phyloP scores from a whole-genome alignment of 2,888 invertebrate genomes.

The Meliscaeva auricollis region DNA sequence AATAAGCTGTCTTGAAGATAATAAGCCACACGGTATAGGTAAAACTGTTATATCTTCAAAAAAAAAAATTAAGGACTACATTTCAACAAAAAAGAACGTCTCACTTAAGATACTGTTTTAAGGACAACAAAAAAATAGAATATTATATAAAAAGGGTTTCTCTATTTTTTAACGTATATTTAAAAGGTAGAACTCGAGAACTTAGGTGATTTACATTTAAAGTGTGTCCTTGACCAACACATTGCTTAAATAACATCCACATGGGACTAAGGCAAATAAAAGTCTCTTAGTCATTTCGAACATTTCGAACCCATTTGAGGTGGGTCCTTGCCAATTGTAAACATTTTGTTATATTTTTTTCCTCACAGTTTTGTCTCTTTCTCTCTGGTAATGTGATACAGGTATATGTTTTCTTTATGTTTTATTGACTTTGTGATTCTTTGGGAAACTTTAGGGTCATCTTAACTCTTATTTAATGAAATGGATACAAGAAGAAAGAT shows the following conservation, averaged over 20 bases:
- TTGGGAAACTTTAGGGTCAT: not conserved
- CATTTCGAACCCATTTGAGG: slow-evolving; percentile 9
- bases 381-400: slow-evolving; percentile 26
- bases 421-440: slow-evolving; percentile 55
- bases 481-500: not conserved
- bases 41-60: slow-evolving; percentile 29
- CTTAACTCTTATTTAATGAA: not conserved
- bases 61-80: too few relatives aligned
- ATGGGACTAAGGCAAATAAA: slow-evolving; percentile 47
- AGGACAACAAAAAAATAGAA: not conserved
- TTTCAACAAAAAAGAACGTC: not conserved
- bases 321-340: slow-evolving; percentile 23
- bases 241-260: slow-evolving; percentile 27
- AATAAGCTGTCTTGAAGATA: slow-evolving; percentile 35
- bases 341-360: slow-evolving; percentile 15
- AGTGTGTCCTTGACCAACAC: slow-evolving; percentile 61
- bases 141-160: slow-evolving; percentile 1
- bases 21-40: slow-evolving; percentile 29
- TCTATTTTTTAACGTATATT: not conserved
- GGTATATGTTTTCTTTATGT: slow-evolving; percentile 32
- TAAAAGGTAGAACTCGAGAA: not conserved
- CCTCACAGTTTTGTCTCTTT: not conserved
- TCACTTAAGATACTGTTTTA: not conserved
- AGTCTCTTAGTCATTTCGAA: slow-evolving; percentile 13
- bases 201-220: slow-evolving; percentile 61